Conservation (phyloP, 2,888 invertebrate genomes). For the Neocrepidodera transversa region DNA sequence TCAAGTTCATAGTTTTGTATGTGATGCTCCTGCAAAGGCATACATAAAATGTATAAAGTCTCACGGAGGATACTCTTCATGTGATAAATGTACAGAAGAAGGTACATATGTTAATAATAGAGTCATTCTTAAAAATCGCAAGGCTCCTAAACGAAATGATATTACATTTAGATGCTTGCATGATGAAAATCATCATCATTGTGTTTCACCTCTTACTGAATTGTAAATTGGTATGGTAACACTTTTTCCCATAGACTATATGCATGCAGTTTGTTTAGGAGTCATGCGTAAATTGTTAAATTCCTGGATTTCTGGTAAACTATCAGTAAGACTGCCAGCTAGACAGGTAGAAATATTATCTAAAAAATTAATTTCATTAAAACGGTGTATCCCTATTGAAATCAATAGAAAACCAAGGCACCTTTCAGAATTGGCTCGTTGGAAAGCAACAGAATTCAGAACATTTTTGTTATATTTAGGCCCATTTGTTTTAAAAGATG, state of each 20-base stretch:
- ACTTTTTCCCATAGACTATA: not conserved
- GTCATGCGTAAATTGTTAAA: too few species aligned
- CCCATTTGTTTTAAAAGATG: not conserved
- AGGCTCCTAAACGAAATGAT: too few species aligned
- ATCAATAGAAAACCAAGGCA: not conserved
- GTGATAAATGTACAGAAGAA: not conserved
- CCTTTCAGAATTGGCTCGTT: not conserved
- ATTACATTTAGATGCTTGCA: too few species aligned
- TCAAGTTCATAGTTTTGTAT: not conserved
- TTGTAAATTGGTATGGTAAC: not conserved
- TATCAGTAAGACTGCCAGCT: too few species aligned
- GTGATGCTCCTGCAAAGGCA: not conserved
- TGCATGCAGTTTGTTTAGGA: not conserved
- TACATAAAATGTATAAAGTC: not conserved
- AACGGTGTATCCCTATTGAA: not conserved
- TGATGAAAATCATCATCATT: not conserved
- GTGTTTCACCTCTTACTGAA: too few species aligned
- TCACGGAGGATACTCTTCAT: not conserved
- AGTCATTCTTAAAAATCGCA: too few species aligned
- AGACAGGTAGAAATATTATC: too few species aligned
- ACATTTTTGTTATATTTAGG: not conserved
- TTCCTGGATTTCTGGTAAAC: too few species aligned
- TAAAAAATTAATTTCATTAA: conserved; percentile 1
- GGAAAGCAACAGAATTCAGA: conserved; percentile 1
- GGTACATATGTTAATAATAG: not conserved